phyloP scores from a whole-genome alignment of 2,888 invertebrate genomes.

The Pandemis corylana region DNA sequence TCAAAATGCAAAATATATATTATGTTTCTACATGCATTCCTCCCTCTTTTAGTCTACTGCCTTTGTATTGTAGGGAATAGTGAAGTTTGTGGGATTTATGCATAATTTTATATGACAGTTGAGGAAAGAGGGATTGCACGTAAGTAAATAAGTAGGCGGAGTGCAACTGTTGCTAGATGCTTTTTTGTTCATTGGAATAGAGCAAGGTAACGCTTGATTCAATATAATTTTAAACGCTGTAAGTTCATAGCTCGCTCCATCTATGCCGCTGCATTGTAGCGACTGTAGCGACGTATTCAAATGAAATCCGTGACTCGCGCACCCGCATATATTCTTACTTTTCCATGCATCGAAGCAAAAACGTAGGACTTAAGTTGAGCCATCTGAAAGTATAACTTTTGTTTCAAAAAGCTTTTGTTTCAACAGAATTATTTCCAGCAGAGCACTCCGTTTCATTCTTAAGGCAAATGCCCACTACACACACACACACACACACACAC shows the following conservation, averaged over 20 bases:
- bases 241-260: background rate
- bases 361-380: conserved; percentile 22
- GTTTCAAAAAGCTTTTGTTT: conserved; percentile 18
- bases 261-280: conserved; percentile 47
- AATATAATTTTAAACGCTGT: background rate
- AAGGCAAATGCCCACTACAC: no score
- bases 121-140: no score
- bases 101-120: no score
- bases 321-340: conserved; percentile 42
- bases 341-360: conserved; percentile 35
- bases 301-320: conserved; percentile 53
- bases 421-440: background rate
- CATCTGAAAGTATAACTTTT: conserved; percentile 22
- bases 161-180: no score
- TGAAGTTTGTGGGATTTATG: no score
- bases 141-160: no score
- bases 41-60: no score
- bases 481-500: no score
- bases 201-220: background rate
- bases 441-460: background rate
- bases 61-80: no score
- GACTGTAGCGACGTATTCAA: conserved; percentile 58
- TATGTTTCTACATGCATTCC: no score
- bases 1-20: no score
- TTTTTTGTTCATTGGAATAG: no score